Evolutionary conservation across 2,888 invertebrate species (phyloP), one percentile per base, ranked within the genome.

Genomic region (Tachina fera): DNA sequence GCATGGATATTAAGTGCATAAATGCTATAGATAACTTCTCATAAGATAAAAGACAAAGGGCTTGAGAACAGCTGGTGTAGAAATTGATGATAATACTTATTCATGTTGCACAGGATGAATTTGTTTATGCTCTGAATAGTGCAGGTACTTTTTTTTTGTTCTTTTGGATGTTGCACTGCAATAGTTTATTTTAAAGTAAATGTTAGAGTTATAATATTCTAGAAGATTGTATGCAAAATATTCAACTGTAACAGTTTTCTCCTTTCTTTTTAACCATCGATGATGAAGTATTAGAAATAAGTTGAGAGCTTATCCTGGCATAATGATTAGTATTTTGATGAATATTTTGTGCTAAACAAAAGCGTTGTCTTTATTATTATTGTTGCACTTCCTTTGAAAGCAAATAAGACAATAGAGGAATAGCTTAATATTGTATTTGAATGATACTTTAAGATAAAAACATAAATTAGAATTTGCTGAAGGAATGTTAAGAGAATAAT

Each of bases 21-120:
- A 76, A 81, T 81, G 72, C 67, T 43, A 84, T 71, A 84, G 61
- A 76, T 80, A 80, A 76, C 80, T 71, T 41, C 76, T 84, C 75
- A 84, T 70, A 71, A 76, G 80, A 84, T 72, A 72, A 63, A 84
- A 76, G 80, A 76, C 65, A 83, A 77, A 77, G 80, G 80, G 71
- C 84, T 80, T 71, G 76, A 56, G 71, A 84, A 80, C 84, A 84
- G 65, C 84, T 84, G 84, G 60, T 84, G 51, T 71, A 65, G 56
- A 76, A 74, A 80, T 80, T 84, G 76, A 76, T 84, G 78, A 68
- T 76, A 76, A 76, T 80, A 61, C 80, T 80, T 84, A 76, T 31
- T 71, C 70, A 78, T 75, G 58, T 79, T 78, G 6, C 31, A 31
- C 31, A 6, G 31, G 31, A 31, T 31, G 31, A 31, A 31, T 31